phyloP scores from a whole-genome alignment of 2,113 vertebrate genomes.

The Glareola pratincola region DNA sequence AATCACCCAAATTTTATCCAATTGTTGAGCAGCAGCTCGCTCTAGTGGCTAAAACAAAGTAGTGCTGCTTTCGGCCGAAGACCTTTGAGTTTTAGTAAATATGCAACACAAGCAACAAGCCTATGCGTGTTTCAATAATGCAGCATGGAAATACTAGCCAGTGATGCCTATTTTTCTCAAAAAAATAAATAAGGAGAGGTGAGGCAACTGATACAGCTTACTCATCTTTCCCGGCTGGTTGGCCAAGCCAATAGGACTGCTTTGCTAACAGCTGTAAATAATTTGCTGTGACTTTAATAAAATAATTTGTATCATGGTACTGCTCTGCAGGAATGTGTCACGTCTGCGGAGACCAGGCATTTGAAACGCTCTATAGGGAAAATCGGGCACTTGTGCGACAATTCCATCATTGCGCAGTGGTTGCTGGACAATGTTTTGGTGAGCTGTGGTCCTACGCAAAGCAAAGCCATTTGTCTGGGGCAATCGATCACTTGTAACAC shows the following conservation, averaged over 20 bases:
- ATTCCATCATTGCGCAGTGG: not conserved
- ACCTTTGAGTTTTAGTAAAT: accelerated
- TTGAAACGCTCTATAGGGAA: not conserved
- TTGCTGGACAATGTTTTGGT: not conserved
- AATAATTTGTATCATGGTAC: not conserved
- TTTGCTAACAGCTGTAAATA: constrained; percentile 7
- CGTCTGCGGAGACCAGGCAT: not conserved
- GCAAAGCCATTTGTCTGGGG: not conserved
- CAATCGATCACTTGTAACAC: not conserved
- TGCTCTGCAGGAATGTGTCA: not conserved
- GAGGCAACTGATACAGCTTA: not conserved
- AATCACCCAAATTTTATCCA: not conserved
- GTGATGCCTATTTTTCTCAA: not conserved
- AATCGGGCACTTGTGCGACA: not conserved
- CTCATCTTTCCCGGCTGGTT: not conserved
- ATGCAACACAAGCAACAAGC: not conserved
- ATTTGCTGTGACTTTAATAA: not conserved
- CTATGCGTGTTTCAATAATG: not conserved
- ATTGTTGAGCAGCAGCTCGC: constrained; percentile 58
- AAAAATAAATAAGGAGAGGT: not conserved
- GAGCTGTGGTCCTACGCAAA: not conserved
- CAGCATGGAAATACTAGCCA: not conserved
- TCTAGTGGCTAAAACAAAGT: constrained; percentile 26
- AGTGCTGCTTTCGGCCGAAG: not conserved
- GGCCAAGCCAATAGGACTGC: not conserved